Conservation (phyloP, 2,797 vertebrate genomes). For the Sylvilagus floridanus region DNA sequence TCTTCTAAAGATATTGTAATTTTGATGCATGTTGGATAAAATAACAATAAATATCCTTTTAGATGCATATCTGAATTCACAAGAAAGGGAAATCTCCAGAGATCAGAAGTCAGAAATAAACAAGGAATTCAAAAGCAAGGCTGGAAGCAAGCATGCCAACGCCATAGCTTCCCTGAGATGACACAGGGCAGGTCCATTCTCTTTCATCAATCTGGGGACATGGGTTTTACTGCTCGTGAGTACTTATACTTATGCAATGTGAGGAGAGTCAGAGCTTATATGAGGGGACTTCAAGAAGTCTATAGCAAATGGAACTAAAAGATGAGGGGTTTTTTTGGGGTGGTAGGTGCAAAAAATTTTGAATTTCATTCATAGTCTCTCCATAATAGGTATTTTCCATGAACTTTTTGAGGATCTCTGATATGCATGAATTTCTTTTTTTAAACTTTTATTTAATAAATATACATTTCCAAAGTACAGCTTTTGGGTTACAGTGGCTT, state of each 20-base stretch:
- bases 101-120: slow-evolving; percentile 6
- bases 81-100: background rate
- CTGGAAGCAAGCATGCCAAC: background rate
- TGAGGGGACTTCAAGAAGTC: no score
- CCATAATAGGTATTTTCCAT: no score
- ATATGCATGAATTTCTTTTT: no score
- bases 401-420: no score
- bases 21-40: background rate
- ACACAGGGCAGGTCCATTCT: background rate
- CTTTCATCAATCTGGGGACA: background rate
- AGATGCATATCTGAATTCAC: background rate
- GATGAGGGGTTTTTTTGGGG: no score
- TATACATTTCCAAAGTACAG: no score
- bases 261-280: slow-evolving; percentile 7
- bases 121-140: slow-evolving; percentile 13
- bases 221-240: background rate
- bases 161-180: background rate
- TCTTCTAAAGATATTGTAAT: slow-evolving; percentile 15
- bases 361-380: no score
- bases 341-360: no score
- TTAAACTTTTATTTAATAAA: no score
- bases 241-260: background rate
- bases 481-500: no score
- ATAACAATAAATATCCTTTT: background rate
- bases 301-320: no score